Evolutionary conservation across 2,113 vertebrate genomes (phyloP).

Genomic region (Notothenia rossii): DNA sequence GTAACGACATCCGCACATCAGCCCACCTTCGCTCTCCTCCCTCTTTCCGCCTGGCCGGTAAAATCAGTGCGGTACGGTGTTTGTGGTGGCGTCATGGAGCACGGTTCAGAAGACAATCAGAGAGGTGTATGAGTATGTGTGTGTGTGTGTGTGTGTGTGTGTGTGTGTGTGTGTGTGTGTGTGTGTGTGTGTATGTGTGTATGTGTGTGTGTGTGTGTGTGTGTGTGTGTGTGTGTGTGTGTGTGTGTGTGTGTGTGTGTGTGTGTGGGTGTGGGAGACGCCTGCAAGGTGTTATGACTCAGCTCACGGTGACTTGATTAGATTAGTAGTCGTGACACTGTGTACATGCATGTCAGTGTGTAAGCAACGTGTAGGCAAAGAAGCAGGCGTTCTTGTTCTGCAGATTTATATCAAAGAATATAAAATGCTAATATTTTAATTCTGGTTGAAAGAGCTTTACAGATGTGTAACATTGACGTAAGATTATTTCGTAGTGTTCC

Average conservation of each 20-base stretch:
- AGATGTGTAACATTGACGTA: background rate
- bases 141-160: conserved; percentile 34
- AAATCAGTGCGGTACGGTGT: background rate
- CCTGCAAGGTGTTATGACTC: conserved; percentile 55
- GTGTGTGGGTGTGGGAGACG: conserved; percentile 31
- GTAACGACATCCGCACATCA: conserved; percentile 27
- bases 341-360: conserved; percentile 20
- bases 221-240: no score
- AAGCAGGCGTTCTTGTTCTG: background rate
- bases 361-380: conserved; percentile 9
- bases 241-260: no score
- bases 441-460: conserved; percentile 1
- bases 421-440: background rate
- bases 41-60: conserved; percentile 6
- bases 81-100: conserved; percentile 25
- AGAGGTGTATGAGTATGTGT: conserved; percentile 36
- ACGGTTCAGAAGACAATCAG: conserved; percentile 4
- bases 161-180: conserved; percentile 34
- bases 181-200: conserved; percentile 35
- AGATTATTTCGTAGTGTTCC: no score
- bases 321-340: conserved; percentile 43
- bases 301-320: conserved; percentile 46
- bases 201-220: background rate
- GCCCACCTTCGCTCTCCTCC: background rate
- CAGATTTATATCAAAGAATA: background rate